Evolutionary conservation across 2,113 vertebrate species (phyloP), one percentile per base, ranked within the genome.

Genomic region (Dicerorhinus sumatrensis): DNA sequence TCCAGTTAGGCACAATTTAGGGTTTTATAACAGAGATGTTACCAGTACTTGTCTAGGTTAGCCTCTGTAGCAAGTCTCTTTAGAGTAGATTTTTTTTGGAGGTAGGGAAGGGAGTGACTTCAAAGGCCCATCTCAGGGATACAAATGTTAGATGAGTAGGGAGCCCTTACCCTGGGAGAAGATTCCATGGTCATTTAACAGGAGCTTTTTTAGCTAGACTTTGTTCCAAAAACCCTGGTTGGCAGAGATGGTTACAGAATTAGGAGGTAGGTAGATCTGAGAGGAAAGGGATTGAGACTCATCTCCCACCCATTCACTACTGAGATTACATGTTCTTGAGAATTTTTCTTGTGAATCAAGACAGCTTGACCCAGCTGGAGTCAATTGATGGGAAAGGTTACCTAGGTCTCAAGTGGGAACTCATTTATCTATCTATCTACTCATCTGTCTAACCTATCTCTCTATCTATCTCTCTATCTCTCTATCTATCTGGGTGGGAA

Each of bases 11-110:
- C 14, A 65, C 21, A 80, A 79, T 72, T 90, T 82, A 90, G 67
- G 48, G 62, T 92, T 90, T 94, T 63, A 29, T 65, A 93, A 8
- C 46, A 96, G 46, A 83, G 72, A 46, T 65, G n/a, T n/a, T 54
- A 7, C 21, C 16, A 67, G 33, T 8, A 20, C 1, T 65, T 77
- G 21, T 56, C 27, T 67, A 90, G 58, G 5, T 73, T 67, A 51
- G 33, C 79, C 14, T 75, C 8, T 46, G 31, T 13, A 92, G 21
- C n/a, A 51, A 51, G 17, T 65, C 20, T 96, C 46, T 62, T 80
- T 80, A 70, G 39, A 67, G 54, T 54, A 20, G 46, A 36, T 63
- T 36, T 82, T 70, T 70, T 31, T 7, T 31, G 31, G 9, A 2
- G 31, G 10, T 11, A 8, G 10, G 39, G 14, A 46, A 67, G 16